These are phyloP conservation scores for Tragelaphus strepsiceros DNA, from an alignment of 2,113 vertebrate species.

Conservation along the genomic window DNA sequence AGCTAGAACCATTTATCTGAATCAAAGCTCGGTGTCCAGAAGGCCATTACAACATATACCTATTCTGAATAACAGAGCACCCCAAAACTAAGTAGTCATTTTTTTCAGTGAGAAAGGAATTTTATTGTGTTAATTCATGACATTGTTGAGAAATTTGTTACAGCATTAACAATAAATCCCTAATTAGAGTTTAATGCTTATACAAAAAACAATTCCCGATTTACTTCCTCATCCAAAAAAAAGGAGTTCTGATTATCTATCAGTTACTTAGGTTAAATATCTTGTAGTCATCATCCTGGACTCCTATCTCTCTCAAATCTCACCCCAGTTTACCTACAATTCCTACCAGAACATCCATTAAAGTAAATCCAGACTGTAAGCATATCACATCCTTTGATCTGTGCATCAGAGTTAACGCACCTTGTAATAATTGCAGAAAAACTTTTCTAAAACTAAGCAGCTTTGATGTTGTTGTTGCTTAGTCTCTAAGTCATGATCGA, in stretches of 20 bases:
- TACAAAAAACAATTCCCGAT: not conserved
- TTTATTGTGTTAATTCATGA: not conserved
- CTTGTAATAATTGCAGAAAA: not conserved
- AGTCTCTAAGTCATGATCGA: not conserved
- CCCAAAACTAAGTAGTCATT: not conserved
- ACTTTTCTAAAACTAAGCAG: not conserved
- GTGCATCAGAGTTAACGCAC: not conserved
- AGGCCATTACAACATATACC: not conserved
- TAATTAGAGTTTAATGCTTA: not conserved
- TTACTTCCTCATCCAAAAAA: not conserved
- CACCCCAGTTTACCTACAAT: not conserved
- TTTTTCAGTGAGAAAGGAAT: not conserved
- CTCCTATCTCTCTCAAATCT: not conserved
- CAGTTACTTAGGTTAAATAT: not conserved
- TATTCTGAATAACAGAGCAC: not conserved
- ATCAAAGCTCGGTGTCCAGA: not conserved
- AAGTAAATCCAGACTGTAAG: not conserved
- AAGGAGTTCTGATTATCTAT: not conserved
- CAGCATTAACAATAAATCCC: not conserved
- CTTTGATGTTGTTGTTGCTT: not conserved
- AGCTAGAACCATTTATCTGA: not conserved
- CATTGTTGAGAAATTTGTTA: not conserved
- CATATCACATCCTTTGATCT: not conserved
- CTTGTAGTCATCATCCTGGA: not conserved
- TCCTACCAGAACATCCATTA: not conserved